Base-by-base conservation (phyloP, 2,113 vertebrate species). In the Crotalus viridis region DNA sequence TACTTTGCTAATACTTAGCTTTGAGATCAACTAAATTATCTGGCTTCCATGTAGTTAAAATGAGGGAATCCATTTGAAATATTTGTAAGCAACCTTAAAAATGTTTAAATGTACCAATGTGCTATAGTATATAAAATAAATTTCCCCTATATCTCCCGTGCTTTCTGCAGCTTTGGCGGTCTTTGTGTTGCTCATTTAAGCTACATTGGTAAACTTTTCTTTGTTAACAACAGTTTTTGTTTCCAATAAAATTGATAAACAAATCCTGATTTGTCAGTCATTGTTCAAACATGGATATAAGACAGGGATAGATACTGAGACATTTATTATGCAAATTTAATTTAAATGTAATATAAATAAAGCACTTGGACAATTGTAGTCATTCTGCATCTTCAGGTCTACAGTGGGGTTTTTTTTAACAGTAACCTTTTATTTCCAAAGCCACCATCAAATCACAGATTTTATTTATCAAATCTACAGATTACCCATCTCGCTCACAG, bases 31-130 rank as follows among this genome's bases (percentile, higher is more conserved):
- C 94, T 94, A 93, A 90, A 93, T 88, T 93, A 96, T 96, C 95
- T 89, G 95, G 95, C 95, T 94, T 95, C 93, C 95, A 94, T 95
- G 94, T 96, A 9, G 10, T 94, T 95, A 91, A 97, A 97, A 96
- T 95, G 95, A 96, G 96, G 95, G 19, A 3, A 12, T 95, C 96
- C 95, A 96, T 93, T 74, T 94, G 90, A 91, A 93, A 74, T 85
- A 86, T 90, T 90, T 95, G 96, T 97, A 97, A 97, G 94, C 95
- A 94, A 93, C 94, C 94, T 94, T 74, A 96, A 81, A 97, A 96
- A 90, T 97, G 96, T 21, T 0, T 96, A 95, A 97, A 95, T 96
- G 96, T 97, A 97, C 94, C 95, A 94, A 96, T 97, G 96, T 96
- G 88, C 59, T 90, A 90, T 48, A 93, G 88, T 90, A 97, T 96